A percentile compares a stretch with the other conserved stretches of the same genome.
These are phyloP conservation scores for Petromus typicus DNA, from an alignment of 2,113 vertebrate species.

Conservation along the genomic window DNA sequence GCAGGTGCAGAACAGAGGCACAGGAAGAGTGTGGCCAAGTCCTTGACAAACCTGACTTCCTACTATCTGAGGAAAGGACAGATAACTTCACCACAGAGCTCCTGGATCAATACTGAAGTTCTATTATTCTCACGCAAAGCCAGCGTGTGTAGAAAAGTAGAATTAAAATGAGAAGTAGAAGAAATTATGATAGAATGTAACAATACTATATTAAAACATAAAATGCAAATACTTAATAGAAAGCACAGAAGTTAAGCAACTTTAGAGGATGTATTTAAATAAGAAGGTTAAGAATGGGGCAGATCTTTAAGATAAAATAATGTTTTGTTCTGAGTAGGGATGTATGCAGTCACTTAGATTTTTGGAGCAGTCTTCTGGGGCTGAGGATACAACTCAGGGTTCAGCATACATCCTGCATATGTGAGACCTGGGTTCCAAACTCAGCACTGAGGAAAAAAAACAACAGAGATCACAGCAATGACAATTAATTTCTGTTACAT, in stretches of 20 bases:
- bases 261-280: not conserved
- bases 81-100: not conserved
- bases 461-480: not conserved
- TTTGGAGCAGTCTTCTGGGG: not conserved
- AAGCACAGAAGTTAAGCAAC: not conserved
- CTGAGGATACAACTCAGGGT: not conserved
- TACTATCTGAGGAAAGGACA: not conserved
- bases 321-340: not conserved
- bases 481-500: not conserved
- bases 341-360: not conserved
- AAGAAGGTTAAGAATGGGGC: not conserved
- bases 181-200: not conserved
- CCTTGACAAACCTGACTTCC: not conserved
- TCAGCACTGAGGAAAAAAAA: not conserved
- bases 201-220: not conserved
- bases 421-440: not conserved
- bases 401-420: not conserved
- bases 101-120: not conserved
- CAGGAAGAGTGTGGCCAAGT: not conserved
- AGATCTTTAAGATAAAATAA: not conserved
- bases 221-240: not conserved
- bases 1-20: not conserved
- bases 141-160: not conserved
- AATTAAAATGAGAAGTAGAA: not conserved
- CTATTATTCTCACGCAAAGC: not conserved